Conservation (phyloP, 2,888 invertebrate genomes). For the Melinaea menophilus region DNA sequence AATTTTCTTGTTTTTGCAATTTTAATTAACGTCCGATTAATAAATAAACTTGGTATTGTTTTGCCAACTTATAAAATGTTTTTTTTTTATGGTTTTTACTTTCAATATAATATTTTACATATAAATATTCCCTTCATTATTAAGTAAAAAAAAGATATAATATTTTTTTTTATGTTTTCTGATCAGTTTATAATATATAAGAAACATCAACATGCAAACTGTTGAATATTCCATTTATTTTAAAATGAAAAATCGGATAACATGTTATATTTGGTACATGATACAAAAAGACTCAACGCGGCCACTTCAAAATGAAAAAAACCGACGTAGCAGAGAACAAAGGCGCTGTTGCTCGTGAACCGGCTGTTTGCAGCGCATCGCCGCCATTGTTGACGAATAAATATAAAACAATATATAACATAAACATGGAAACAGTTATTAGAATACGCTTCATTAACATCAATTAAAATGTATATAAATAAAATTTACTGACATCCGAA, state of each 20-base stretch:
- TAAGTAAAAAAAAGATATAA: too few relatives aligned
- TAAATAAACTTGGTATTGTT: neutral
- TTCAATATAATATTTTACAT: neutral
- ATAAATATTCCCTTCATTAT: neutral
- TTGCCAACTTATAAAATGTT: neutral
- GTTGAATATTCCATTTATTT: neutral
- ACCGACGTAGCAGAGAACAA: neutral
- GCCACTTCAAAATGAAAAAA: constrained; percentile 3
- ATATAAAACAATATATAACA: neutral
- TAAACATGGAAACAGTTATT: neutral
- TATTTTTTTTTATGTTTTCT: too few relatives aligned
- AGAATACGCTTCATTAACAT: neutral
- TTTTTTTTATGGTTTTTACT: neutral
- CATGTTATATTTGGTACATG: neutral
- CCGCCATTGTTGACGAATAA: neutral
- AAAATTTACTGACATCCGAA: neutral
- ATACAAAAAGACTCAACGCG: neutral
- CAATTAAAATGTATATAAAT: neutral
- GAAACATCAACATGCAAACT: neutral
- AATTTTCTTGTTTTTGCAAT: constrained; percentile 1
- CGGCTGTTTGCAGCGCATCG: neutral
- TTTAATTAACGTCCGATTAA: constrained; percentile 13
- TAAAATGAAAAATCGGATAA: neutral
- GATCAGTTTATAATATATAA: neutral
- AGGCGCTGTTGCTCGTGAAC: neutral